Conservation (phyloP, 2,113 vertebrate genomes). For the Dicentrarchus labrax region DNA sequence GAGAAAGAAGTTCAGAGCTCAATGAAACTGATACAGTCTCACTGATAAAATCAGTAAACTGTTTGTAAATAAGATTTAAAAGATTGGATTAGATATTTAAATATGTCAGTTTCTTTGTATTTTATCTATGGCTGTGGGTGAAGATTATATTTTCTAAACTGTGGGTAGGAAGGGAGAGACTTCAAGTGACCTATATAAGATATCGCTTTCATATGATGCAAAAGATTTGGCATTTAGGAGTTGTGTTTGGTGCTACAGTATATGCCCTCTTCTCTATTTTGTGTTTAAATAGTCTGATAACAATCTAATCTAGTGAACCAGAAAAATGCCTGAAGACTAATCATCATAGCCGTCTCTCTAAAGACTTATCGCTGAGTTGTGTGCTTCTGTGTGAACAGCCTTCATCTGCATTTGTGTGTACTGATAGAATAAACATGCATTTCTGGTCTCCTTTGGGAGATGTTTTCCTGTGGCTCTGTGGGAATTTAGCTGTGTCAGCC, state of each 20-base stretch:
- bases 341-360: conserved; percentile 6
- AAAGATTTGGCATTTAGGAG: neutral
- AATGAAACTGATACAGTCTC: conserved; percentile 4
- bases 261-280: neutral
- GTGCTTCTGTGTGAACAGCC: conserved; percentile 10
- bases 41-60: conserved; percentile 18
- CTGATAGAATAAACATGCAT: conserved; percentile 54
- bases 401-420: conserved; percentile 27
- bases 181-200: neutral
- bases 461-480: conserved; percentile 60
- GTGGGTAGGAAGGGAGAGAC: neutral
- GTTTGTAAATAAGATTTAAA: neutral
- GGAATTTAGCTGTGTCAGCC: conserved; percentile 59
- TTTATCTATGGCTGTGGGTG: neutral
- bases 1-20: conserved; percentile 1
- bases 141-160: neutral
- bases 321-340: conserved; percentile 34
- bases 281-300: conserved; percentile 35
- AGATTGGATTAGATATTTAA: neutral
- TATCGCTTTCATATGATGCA: neutral
- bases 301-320: conserved; percentile 33
- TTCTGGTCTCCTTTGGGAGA: conserved; percentile 56
- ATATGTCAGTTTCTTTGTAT: conserved; percentile 11
- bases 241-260: neutral
- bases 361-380: neutral